Conservation (phyloP, 2,797 vertebrate species). For the Coregonus ussuriensis region DNA sequence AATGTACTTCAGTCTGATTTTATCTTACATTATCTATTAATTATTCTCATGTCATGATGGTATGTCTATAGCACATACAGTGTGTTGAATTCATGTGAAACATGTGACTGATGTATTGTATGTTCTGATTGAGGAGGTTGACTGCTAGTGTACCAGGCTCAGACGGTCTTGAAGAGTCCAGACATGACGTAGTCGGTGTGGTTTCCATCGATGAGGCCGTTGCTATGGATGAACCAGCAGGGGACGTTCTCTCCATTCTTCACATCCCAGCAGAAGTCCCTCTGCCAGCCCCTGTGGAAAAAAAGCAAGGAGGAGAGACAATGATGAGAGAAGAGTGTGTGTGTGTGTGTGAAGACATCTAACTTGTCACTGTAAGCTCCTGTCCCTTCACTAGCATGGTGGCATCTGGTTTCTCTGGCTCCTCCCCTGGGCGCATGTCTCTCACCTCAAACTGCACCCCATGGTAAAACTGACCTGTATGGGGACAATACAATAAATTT, state of each 20-base stretch:
- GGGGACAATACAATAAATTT: neutral
- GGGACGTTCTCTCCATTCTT: slow-evolving; percentile 64
- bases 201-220: slow-evolving; percentile 84
- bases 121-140: neutral
- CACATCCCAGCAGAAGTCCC: slow-evolving; percentile 78
- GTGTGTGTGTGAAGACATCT: neutral
- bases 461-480: slow-evolving; percentile 85
- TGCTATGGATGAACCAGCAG: slow-evolving; percentile 88
- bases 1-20: neutral
- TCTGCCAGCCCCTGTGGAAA: slow-evolving; percentile 83
- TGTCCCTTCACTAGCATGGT: slow-evolving; percentile 86
- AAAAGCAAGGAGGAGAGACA: neutral
- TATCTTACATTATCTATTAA: neutral
- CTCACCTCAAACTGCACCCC: slow-evolving; percentile 81
- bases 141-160: slow-evolving; percentile 9
- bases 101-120: neutral
- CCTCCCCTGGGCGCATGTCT: slow-evolving; percentile 67
- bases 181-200: slow-evolving; percentile 83
- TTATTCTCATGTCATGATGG: neutral
- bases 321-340: neutral
- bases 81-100: neutral
- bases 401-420: slow-evolving; percentile 77
- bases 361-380: slow-evolving; percentile 86
- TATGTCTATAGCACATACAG: neutral
- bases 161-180: slow-evolving; percentile 50